Percentiles rank a stretch among this genome's conserved stretches.
Evolutionary conservation across 2,888 invertebrate species (phyloP).

Genomic region (Tachystola acroxantha): DNA sequence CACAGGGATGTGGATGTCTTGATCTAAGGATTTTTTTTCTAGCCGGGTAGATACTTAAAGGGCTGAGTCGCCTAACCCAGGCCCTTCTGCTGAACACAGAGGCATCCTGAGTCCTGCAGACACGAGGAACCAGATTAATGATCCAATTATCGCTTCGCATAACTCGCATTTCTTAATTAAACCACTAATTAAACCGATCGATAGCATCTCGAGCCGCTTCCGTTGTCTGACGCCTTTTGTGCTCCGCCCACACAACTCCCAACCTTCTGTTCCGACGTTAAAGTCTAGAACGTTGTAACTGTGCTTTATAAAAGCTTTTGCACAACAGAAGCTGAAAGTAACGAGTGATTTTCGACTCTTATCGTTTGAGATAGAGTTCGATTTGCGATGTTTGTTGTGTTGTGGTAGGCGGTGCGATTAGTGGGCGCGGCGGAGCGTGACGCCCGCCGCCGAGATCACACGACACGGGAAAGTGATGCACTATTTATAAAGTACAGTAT

Average conservation of each 20-base stretch:
- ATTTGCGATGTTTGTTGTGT: slow-evolving; percentile 3
- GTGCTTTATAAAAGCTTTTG: background rate
- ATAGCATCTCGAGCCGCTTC: slow-evolving; percentile 45
- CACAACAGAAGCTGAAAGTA: background rate
- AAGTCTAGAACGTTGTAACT: slow-evolving; percentile 15
- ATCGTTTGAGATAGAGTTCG: background rate
- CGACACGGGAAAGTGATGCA: slow-evolving; percentile 24
- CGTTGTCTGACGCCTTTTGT: slow-evolving; percentile 53
- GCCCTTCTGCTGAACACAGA: background rate
- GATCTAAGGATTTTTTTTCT: too few species aligned
- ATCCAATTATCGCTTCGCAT: slow-evolving; percentile 62
- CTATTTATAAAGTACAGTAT: slow-evolving; percentile 21
- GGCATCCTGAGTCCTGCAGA: slow-evolving; percentile 7
- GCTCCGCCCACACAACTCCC: slow-evolving; percentile 8
- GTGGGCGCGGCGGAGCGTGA: slow-evolving; percentile 44
- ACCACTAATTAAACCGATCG: slow-evolving; percentile 58
- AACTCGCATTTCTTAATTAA: slow-evolving; percentile 63
- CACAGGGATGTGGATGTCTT: too few species aligned
- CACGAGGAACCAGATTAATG: slow-evolving; percentile 45
- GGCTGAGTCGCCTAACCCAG: background rate
- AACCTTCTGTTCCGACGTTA: slow-evolving; percentile 10
- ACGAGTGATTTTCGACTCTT: slow-evolving; percentile 8
- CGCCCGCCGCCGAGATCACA: slow-evolving; percentile 74
- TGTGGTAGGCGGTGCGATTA: slow-evolving; percentile 57
- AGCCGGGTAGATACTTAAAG: too few species aligned